A percentile compares a stretch with the other conserved stretches of the same genome.
phyloP scores from a whole-genome alignment of 2,113 vertebrate species.

The Spizaetus ornatus region DNA sequence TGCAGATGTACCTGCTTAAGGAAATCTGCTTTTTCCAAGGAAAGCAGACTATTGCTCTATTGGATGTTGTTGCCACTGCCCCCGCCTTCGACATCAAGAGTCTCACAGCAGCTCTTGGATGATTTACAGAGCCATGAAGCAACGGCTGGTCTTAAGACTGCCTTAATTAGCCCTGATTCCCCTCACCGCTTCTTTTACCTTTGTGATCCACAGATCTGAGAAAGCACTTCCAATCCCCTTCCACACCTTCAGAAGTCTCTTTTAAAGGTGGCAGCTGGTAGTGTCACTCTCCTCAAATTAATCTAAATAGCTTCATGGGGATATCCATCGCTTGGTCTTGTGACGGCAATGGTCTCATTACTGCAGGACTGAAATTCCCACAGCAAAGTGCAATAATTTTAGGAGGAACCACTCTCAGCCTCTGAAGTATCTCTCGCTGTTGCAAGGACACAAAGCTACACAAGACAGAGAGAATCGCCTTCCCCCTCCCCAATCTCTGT shows the following conservation, averaged over 20 bases:
- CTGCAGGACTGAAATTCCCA: background rate
- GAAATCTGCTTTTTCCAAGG: background rate
- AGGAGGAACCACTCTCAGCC: background rate
- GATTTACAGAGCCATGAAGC: background rate
- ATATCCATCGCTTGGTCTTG: background rate
- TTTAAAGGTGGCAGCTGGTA: background rate
- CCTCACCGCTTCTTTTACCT: background rate
- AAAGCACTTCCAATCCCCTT: background rate
- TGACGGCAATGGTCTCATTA: background rate
- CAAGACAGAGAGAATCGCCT: background rate
- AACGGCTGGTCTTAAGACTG: background rate
- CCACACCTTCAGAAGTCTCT: background rate
- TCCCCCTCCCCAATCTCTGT: rapidly evolving
- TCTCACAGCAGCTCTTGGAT: background rate
- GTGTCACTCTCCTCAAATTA: background rate
- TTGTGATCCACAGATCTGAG: background rate
- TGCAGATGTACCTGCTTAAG: background rate
- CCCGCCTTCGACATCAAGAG: background rate
- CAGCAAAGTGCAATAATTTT: background rate
- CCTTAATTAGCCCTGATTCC: constrained; percentile 1
- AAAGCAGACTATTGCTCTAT: background rate
- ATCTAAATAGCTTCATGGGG: background rate
- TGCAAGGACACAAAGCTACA: background rate
- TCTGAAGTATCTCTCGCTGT: background rate
- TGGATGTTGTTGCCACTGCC: background rate